Conservation (phyloP, 1,140 invertebrate species). For the Thaumatotibia leucotreta region DNA sequence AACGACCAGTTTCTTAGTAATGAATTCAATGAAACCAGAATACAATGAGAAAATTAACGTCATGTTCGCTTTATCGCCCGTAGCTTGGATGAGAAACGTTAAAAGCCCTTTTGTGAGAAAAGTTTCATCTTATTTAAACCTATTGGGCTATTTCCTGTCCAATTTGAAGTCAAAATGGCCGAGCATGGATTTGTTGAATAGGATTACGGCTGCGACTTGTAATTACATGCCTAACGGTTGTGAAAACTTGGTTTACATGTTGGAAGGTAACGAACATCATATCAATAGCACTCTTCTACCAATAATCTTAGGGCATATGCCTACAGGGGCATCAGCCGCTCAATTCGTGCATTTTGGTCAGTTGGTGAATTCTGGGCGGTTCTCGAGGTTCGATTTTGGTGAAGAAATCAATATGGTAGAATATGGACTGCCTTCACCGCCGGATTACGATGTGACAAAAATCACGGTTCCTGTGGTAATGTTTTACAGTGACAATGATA, state of each 20-base stretch:
- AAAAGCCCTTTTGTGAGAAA: constrained; percentile 75
- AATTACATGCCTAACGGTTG: constrained; percentile 71
- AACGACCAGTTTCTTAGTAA: constrained; percentile 67
- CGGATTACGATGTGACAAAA: constrained; percentile 79
- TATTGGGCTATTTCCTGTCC: constrained; percentile 76
- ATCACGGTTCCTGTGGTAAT: constrained; percentile 81
- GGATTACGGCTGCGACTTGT: constrained; percentile 70
- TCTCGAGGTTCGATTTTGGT: constrained; percentile 74
- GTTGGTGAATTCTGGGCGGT: constrained; percentile 70
- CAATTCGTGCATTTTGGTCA: constrained; percentile 87
- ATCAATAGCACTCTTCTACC: constrained; percentile 78
- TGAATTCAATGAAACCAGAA: constrained; percentile 78
- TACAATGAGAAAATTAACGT: constrained; percentile 80
- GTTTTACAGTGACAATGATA: constrained; percentile 82
- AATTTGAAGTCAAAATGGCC: constrained; percentile 74
- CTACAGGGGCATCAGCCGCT: constrained; percentile 85
- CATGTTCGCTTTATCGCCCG: constrained; percentile 82
- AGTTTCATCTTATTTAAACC: constrained; percentile 66
- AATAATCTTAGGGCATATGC: constrained; percentile 86
- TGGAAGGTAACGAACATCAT: constrained; percentile 75
- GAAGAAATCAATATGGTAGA: constrained; percentile 55
- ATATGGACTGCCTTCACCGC: constrained; percentile 76
- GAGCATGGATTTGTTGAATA: constrained; percentile 66
- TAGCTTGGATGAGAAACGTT: constrained; percentile 78
- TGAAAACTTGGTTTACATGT: constrained; percentile 75